A percentile compares a stretch with the other conserved stretches of the same genome.
Evolutionary conservation across 1,140 invertebrate species (phyloP).

Genomic region (Drosophila gunungcola): DNA sequence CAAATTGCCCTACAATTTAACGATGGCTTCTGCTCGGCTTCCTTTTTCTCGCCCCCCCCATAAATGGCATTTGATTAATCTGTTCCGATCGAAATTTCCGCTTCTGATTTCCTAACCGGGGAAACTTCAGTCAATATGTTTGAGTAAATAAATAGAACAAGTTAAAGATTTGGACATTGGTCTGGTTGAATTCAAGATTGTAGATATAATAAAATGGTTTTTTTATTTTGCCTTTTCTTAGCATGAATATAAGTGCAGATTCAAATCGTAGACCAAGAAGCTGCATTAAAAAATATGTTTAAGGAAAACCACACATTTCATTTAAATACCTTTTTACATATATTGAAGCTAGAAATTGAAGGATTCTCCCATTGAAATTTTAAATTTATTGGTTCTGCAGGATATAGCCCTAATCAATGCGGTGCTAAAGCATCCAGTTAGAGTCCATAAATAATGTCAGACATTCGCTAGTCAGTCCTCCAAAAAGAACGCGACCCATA

Average conservation of each 20-base stretch:
- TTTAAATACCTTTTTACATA: no score
- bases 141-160: no score
- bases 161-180: no score
- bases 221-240: no score
- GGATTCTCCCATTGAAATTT: neutral
- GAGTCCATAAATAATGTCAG: slow-evolving; percentile 3
- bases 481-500: slow-evolving; percentile 5
- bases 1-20: slow-evolving; percentile 15
- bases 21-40: slow-evolving; percentile 1
- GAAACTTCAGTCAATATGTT: neutral
- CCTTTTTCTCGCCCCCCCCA: neutral
- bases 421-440: slow-evolving; percentile 10
- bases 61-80: slow-evolving; percentile 14
- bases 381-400: neutral
- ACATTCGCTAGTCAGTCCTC: slow-evolving; percentile 6
- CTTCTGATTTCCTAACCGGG: slow-evolving; percentile 23
- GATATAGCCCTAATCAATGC: neutral
- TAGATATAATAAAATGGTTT: no score
- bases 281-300: no score
- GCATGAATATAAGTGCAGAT: no score
- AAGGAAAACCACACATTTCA: no score
- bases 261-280: no score
- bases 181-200: no score
- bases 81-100: slow-evolving; percentile 47
- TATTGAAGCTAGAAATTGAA: neutral